Percentiles rank a stretch among this genome's conserved stretches.
phyloP scores from a whole-genome alignment of 2,113 vertebrate species.

The Bos javanicus region DNA sequence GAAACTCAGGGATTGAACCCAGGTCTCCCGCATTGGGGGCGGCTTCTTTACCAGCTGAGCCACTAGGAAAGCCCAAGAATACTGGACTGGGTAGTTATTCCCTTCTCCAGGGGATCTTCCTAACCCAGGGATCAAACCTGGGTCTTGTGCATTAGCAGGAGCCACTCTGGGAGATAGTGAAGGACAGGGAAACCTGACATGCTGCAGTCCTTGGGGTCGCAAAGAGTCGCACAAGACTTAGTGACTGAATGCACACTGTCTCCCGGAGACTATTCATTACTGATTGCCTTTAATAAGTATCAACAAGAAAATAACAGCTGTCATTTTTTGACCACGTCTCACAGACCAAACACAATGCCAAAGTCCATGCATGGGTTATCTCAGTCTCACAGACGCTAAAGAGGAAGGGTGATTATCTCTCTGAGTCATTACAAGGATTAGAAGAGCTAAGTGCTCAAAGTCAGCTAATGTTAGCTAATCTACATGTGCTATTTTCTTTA shows the following conservation, averaged over 20 bases:
- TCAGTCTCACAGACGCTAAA: not conserved
- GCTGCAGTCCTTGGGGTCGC: not conserved
- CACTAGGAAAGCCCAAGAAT: not conserved
- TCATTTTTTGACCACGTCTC: not conserved
- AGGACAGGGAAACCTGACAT: not conserved
- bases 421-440: slow-evolving; percentile 18
- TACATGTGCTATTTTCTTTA: slow-evolving; percentile 20
- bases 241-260: not conserved
- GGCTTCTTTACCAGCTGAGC: not conserved
- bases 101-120: not conserved
- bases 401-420: not conserved
- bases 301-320: not conserved
- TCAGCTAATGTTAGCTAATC: slow-evolving; percentile 17
- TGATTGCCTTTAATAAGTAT: not conserved
- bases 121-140: not conserved
- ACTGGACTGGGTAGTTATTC: not conserved
- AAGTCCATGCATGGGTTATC: not conserved
- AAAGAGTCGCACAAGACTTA: not conserved
- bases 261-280: not conserved
- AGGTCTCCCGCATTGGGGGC: fast-evolving
- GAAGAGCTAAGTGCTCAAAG: not conserved
- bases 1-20: not conserved
- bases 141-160: not conserved
- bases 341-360: not conserved
- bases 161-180: not conserved